A percentile compares a stretch with the other conserved stretches of the same genome.
Conservation (phyloP, 2,797 vertebrate genomes). For the Ciconia nigra region DNA sequence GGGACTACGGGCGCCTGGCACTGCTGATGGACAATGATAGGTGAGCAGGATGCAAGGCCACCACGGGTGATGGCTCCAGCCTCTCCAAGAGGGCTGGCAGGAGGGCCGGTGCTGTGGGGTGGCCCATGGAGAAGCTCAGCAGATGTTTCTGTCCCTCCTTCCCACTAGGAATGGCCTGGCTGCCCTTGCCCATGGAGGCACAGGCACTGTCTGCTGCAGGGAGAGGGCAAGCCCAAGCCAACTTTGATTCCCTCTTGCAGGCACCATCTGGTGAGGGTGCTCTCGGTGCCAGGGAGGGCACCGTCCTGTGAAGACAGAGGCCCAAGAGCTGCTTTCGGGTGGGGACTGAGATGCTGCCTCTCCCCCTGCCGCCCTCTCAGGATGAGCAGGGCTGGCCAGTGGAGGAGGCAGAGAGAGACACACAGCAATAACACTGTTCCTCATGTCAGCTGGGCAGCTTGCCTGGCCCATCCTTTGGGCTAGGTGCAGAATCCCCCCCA, state of each 20-base stretch:
- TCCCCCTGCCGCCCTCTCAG: neutral
- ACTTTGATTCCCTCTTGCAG: neutral
- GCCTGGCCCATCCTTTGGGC: neutral
- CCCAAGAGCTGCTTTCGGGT: neutral
- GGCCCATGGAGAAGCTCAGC: neutral
- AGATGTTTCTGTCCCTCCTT: neutral
- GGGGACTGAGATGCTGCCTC: rapidly evolving
- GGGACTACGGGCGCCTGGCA: slow-evolving; percentile 95
- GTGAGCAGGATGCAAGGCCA: slow-evolving; percentile 58
- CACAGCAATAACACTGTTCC: neutral
- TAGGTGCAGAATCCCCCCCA: neutral
- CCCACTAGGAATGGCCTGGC: neutral
- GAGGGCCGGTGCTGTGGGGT: rapidly evolving
- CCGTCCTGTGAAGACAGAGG: neutral
- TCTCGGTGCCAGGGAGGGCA: neutral
- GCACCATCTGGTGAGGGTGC: neutral
- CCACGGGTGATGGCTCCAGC: neutral
- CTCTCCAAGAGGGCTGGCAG: neutral
- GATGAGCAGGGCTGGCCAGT: neutral
- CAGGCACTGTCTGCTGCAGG: neutral
- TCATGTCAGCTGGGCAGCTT: neutral
- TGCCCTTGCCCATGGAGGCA: neutral
- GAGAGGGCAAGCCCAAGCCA: neutral
- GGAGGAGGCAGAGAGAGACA: neutral
- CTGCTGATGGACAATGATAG: slow-evolving; percentile 97